These are phyloP conservation scores for Chroicocephalus ridibundus DNA, from an alignment of 2,113 vertebrate genomes.

Conservation along the genomic window DNA sequence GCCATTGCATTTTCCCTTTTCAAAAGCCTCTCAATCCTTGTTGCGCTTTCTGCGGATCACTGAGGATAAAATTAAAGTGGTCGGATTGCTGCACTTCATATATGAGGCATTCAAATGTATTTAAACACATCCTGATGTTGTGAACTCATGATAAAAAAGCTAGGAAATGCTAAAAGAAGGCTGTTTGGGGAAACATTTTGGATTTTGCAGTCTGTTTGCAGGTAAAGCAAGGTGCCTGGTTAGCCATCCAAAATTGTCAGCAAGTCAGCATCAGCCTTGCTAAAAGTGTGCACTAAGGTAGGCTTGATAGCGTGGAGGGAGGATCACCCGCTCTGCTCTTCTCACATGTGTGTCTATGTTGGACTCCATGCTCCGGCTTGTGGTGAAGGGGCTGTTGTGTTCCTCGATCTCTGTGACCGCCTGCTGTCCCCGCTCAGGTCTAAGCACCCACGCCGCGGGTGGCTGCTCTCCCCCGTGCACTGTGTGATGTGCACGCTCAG, in stretches of 20 bases:
- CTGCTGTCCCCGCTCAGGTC: not conserved
- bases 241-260: not conserved
- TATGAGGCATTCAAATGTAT: not conserved
- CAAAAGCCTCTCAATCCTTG: not conserved
- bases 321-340: not conserved
- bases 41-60: not conserved
- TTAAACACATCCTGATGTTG: not conserved
- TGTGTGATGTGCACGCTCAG: not conserved
- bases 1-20: not conserved
- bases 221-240: not conserved
- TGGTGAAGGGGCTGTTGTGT: not conserved
- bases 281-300: not conserved
- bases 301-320: not conserved
- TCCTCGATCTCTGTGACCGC: rapidly evolving
- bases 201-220: not conserved
- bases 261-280: not conserved
- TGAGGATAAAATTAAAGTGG: not conserved
- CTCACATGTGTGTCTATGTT: not conserved
- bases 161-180: not conserved
- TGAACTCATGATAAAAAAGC: not conserved
- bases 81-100: not conserved
- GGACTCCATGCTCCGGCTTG: not conserved
- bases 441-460: rapidly evolving
- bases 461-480: rapidly evolving
- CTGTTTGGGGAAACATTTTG: not conserved